A percentile compares a stretch with the other conserved stretches of the same genome.
Conservation (phyloP, 2,797 vertebrate genomes). For the Anguilla marmorata region DNA sequence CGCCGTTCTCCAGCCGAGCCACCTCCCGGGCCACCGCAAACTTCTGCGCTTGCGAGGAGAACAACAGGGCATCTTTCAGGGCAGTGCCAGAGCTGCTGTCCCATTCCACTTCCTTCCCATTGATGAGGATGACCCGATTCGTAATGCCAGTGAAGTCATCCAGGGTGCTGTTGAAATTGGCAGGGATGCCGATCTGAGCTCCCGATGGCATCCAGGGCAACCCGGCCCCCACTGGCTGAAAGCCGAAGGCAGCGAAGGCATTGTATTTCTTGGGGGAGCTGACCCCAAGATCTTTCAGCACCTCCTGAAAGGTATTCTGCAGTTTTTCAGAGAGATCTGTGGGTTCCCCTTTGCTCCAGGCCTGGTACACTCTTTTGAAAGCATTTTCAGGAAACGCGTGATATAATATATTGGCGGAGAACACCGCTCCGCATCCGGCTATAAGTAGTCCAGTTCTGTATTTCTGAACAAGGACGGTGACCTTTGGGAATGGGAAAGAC, state of each 20-base stretch:
- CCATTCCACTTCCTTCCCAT: conserved; percentile 81
- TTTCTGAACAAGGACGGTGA: conserved; percentile 75
- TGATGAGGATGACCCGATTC: conserved; percentile 75
- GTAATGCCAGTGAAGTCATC: conserved; percentile 69
- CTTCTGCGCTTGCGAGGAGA: conserved; percentile 82
- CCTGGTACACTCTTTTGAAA: conserved; percentile 81
- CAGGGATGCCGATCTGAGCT: conserved; percentile 83
- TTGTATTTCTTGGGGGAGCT: conserved; percentile 63
- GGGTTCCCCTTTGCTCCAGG: conserved; percentile 81
- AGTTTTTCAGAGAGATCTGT: conserved; percentile 74
- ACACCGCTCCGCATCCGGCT: conserved; percentile 78
- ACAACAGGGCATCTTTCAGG: conserved; percentile 77
- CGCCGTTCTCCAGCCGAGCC: conserved; percentile 69
- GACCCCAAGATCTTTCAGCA: conserved; percentile 73
- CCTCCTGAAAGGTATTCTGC: conserved; percentile 73
- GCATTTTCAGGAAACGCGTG: conserved; percentile 80
- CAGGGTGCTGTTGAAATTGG: conserved; percentile 78
- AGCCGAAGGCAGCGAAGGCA: conserved; percentile 83
- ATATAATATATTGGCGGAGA: conserved; percentile 79
- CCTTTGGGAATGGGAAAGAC: conserved; percentile 62
- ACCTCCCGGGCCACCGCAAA: conserved; percentile 87
- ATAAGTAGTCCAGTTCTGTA: conserved; percentile 77
- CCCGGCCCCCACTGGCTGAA: conserved; percentile 86
- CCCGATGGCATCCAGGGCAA: conserved; percentile 83
- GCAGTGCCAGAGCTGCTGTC: conserved; percentile 67